Evolutionary conservation across 1,140 invertebrate species (phyloP).

Genomic region (Brachionus angularis): DNA sequence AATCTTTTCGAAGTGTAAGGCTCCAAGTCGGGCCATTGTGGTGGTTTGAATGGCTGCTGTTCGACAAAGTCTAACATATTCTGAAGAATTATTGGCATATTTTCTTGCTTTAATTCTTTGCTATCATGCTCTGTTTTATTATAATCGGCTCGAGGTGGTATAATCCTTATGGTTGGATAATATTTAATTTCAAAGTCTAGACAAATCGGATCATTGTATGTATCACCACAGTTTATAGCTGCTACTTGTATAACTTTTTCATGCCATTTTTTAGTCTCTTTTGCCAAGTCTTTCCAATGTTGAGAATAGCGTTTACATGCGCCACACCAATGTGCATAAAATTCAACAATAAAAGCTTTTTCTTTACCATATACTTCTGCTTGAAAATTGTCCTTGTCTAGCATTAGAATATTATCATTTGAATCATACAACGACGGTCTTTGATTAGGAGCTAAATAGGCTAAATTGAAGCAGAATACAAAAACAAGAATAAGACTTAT

Average conservation of each 20-base stretch:
- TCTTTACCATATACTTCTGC: constrained; percentile 44
- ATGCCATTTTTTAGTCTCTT: not conserved
- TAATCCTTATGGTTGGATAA: too few species aligned
- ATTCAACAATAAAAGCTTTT: constrained; percentile 53
- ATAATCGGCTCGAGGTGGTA: too few species aligned
- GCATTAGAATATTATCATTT: too few species aligned
- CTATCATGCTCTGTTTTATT: too few species aligned
- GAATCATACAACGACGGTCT: too few species aligned
- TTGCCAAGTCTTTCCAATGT: not conserved
- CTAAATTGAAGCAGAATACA: too few species aligned
- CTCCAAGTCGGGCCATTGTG: not conserved
- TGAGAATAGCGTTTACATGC: constrained; percentile 54
- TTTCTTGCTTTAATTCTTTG: not conserved
- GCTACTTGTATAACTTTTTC: constrained; percentile 47
- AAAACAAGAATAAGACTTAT: too few species aligned
- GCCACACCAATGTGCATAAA: constrained; percentile 58
- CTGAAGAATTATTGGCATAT: not conserved
- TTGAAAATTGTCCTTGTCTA: constrained; percentile 17
- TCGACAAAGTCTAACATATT: not conserved
- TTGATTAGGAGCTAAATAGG: too few species aligned
- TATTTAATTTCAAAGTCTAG: not conserved
- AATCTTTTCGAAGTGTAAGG: not conserved
- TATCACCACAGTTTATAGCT: constrained; percentile 48
- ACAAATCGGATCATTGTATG: not conserved
- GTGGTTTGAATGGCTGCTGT: not conserved